These are phyloP conservation scores for Harlomillsia oculata DNA, from an alignment of 1,140 invertebrate species.

Conservation along the genomic window DNA sequence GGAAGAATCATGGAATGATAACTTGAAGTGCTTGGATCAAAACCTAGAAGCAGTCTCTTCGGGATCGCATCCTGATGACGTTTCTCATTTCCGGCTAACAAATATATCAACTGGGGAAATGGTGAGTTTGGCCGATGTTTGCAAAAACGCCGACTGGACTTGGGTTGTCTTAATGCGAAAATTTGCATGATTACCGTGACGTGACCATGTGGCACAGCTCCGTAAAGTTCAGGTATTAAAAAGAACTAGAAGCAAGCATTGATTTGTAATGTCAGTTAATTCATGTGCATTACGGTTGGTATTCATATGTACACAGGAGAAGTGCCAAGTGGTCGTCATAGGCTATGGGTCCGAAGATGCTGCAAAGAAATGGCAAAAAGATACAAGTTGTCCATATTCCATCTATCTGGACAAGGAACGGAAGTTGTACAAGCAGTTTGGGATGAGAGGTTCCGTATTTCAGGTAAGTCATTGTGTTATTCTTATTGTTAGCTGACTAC, in stretches of 20 bases:
- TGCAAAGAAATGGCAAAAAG: neutral
- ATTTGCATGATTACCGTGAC: conserved; percentile 16
- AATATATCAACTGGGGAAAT: too few species aligned
- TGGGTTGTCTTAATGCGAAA: conserved; percentile 6
- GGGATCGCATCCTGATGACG: too few species aligned
- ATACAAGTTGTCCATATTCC: neutral
- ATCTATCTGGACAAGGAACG: neutral
- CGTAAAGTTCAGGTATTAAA: neutral
- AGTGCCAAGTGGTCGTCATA: conserved; percentile 4
- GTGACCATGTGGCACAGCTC: conserved; percentile 1
- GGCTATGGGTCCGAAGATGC: conserved; percentile 1
- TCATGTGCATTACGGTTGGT: too few species aligned
- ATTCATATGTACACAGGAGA: too few species aligned
- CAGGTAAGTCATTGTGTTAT: neutral
- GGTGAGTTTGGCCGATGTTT: neutral
- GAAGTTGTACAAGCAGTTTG: neutral
- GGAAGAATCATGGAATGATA: too few species aligned
- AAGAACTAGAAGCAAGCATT: neutral
- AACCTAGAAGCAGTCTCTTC: too few species aligned
- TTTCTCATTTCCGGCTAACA: too few species aligned
- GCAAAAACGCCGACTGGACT: neutral
- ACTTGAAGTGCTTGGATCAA: too few species aligned
- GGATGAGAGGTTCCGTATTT: neutral
- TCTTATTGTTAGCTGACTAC: neutral
- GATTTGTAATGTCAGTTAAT: too few species aligned